A percentile compares a stretch with the other conserved stretches of the same genome.
Conservation (phyloP, 2,888 invertebrate species). For the Eristalis arbustorum region DNA sequence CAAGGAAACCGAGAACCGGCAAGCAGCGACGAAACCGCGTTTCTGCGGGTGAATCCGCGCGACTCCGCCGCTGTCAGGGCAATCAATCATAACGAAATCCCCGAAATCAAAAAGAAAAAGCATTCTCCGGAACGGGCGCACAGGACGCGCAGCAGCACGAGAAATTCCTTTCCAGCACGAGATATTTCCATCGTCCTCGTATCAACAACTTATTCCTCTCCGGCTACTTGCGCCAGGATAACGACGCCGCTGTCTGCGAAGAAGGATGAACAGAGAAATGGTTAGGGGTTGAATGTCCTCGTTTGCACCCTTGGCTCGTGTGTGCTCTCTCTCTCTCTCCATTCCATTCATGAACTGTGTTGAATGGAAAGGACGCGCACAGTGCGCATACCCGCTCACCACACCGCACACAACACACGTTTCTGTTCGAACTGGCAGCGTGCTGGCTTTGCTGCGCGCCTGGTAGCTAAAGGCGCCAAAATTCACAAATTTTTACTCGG, state of each 20-base stretch:
- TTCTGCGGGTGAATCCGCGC: not conserved
- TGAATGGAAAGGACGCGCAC: not conserved
- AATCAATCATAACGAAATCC: constrained; percentile 55
- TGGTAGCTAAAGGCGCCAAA: constrained; percentile 71
- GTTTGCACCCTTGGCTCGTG: not conserved
- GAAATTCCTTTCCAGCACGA: not conserved
- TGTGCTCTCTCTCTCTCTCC: not conserved
- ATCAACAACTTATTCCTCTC: not conserved
- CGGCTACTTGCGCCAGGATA: not conserved
- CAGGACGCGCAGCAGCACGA: constrained; percentile 19
- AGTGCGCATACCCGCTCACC: constrained; percentile 40
- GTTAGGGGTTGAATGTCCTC: constrained; percentile 35
- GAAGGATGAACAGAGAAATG: constrained; percentile 2
- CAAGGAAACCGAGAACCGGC: constrained; percentile 28
- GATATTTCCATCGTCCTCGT: not conserved
- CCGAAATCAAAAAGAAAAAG: constrained; percentile 64
- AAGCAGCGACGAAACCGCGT: not conserved
- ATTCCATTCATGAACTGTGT: not conserved
- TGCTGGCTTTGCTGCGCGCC: constrained; percentile 36
- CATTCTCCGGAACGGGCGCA: constrained; percentile 46
- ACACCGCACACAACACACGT: constrained; percentile 11
- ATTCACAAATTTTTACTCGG: constrained; percentile 69
- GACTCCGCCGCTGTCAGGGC: not conserved
- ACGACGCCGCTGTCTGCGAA: not conserved
- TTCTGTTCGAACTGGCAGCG: constrained; percentile 5